Conservation (phyloP, 2,113 vertebrate genomes). For the Scomber colias region DNA sequence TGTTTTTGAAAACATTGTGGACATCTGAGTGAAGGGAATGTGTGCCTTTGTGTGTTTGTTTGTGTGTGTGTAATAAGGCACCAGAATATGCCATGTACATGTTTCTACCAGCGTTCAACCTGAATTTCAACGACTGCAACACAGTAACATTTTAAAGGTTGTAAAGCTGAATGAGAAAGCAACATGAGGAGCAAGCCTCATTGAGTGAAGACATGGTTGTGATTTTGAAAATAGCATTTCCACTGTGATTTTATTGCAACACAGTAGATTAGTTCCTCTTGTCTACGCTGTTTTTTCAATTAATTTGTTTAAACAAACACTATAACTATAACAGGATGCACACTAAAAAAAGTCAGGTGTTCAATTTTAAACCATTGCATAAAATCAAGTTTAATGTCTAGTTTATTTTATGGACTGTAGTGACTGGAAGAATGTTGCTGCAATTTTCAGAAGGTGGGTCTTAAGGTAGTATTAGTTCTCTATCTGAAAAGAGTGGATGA, state of each 20-base stretch:
- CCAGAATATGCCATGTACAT: not conserved
- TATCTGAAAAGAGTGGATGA: no score
- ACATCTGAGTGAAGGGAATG: conserved; percentile 4
- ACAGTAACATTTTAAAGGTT: conserved; percentile 6
- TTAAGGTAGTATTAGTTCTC: not conserved
- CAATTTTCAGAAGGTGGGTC: not conserved
- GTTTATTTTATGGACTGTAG: conserved; percentile 28
- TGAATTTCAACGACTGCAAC: not conserved
- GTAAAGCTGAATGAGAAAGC: not conserved
- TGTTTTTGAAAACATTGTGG: conserved; percentile 15
- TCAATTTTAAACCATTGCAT: not conserved
- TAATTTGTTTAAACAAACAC: conserved; percentile 13
- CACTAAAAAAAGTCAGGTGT: not conserved
- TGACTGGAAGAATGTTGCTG: conserved; percentile 7
- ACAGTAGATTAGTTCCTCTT: not conserved
- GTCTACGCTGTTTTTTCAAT: conserved; percentile 7
- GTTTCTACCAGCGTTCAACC: conserved; percentile 6
- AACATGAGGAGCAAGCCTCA: not conserved
- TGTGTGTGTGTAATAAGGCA: not conserved
- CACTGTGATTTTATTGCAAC: conserved; percentile 18
- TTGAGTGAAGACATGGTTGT: conserved; percentile 3
- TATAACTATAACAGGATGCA: conserved; percentile 12
- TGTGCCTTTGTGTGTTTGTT: not conserved
- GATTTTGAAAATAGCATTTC: conserved; percentile 24
- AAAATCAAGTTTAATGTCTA: conserved; percentile 16